Evolutionary conservation across 2,113 vertebrate genomes (phyloP).

Genomic region (Nerophis lumbriciformis): DNA sequence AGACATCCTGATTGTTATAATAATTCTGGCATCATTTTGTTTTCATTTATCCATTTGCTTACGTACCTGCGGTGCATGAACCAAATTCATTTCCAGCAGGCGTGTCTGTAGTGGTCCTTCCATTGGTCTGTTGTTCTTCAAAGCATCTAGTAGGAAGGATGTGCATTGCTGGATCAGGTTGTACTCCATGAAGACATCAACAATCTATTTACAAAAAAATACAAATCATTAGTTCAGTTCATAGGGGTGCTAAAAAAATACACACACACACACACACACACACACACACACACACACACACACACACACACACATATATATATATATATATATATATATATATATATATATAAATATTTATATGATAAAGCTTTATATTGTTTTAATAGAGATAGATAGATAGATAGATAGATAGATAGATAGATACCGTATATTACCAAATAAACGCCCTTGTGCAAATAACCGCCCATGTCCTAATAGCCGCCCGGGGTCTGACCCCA

Average conservation of each 20-base stretch:
- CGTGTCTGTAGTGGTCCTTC: slow-evolving; percentile 95
- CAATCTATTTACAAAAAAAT: slow-evolving; percentile 76
- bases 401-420: no score
- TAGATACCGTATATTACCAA: no score
- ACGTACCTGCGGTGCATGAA: slow-evolving; percentile 92
- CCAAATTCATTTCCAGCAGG: slow-evolving; percentile 97
- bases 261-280: no score
- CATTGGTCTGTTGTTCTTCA: slow-evolving; percentile 97
- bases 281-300: no score
- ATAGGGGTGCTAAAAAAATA: background rate
- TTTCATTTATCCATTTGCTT: background rate
- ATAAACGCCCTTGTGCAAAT: no score
- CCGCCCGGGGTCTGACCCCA: no score
- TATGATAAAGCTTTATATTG: no score
- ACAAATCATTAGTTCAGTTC: background rate
- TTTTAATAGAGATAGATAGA: no score
- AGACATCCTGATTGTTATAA: background rate
- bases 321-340: no score
- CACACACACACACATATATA: no score
- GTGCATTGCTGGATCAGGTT: slow-evolving; percentile 99
- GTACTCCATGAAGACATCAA: slow-evolving; percentile 99
- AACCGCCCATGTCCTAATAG: no score
- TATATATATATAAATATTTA: no score
- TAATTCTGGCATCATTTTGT: background rate
- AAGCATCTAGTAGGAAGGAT: slow-evolving; percentile 92